Conservation (phyloP, 2,888 invertebrate species). For the Sarcophaga variegata region DNA sequence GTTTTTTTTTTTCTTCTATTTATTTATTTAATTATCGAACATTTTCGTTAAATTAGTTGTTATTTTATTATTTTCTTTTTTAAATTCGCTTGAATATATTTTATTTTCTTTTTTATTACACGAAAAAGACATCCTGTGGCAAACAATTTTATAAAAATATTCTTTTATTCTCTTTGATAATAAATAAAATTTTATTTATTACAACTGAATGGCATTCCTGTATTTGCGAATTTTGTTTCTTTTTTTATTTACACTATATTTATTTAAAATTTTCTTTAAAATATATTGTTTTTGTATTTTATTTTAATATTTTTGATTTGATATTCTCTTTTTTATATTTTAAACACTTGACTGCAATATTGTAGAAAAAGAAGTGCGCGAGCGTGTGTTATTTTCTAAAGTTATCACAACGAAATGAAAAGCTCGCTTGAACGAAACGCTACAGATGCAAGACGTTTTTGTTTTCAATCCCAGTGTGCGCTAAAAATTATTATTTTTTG, state of each 20-base stretch:
- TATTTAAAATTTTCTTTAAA: conserved; percentile 8
- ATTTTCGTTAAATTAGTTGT: background rate
- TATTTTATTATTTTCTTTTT: background rate
- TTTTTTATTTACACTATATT: conserved; percentile 28
- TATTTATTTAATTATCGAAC: background rate
- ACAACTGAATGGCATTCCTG: background rate
- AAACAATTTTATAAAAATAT: background rate
- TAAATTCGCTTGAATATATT: background rate
- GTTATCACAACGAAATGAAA: conserved; percentile 82
- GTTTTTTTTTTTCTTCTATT: background rate
- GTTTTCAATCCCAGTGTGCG: conserved; percentile 74
- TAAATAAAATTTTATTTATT: too few relatives aligned
- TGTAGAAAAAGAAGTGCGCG: conserved; percentile 71
- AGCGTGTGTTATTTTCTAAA: conserved; percentile 78
- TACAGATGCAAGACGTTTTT: conserved; percentile 80
- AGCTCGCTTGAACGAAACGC: conserved; percentile 81
- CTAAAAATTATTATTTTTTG: conserved; percentile 61
- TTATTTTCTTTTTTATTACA: too few relatives aligned
- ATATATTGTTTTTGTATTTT: conserved; percentile 9
- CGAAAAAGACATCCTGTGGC: background rate
- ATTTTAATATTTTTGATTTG: conserved; percentile 21
- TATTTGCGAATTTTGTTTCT: background rate
- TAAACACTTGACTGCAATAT: conserved; percentile 32
- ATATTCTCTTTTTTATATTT: conserved; percentile 9
- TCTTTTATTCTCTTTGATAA: background rate